A percentile compares a stretch with the other conserved stretches of the same genome.
Conservation (phyloP, 2,797 vertebrate species). For the Phrynocephalus forsythii region DNA sequence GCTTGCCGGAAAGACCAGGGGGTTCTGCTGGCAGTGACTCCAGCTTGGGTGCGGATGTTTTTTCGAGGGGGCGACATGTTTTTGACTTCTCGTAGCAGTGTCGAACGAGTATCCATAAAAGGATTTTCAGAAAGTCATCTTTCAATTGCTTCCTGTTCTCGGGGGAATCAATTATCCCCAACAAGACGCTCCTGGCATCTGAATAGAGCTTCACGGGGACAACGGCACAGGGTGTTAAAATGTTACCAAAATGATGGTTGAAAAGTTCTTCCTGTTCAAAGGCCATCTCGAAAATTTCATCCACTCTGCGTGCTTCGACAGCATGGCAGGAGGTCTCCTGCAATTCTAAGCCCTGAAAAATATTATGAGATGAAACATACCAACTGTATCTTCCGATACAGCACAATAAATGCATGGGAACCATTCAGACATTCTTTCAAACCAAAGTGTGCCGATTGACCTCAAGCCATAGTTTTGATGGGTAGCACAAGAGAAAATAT, state of each 20-base stretch:
- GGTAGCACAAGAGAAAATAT: background rate
- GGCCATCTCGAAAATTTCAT: constrained; percentile 93
- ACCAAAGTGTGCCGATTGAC: background rate
- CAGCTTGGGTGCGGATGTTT: constrained; percentile 43
- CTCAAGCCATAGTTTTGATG: background rate
- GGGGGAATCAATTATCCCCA: constrained; percentile 95
- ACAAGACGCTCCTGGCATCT: constrained; percentile 91
- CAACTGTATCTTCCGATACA: background rate
- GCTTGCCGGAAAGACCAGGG: constrained; percentile 55
- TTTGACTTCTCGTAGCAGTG: constrained; percentile 85
- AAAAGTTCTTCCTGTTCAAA: constrained; percentile 87
- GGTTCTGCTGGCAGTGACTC: constrained; percentile 38
- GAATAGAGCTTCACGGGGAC: constrained; percentile 91
- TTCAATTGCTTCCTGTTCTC: constrained; percentile 93
- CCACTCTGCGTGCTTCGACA: constrained; percentile 92
- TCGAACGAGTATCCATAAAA: constrained; percentile 93
- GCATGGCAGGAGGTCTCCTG: constrained; percentile 98
- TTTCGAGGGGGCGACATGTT: constrained; percentile 58
- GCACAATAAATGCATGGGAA: background rate
- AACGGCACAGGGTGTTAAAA: constrained; percentile 89
- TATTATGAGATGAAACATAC: background rate
- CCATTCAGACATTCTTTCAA: background rate
- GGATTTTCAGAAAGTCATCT: constrained; percentile 92
- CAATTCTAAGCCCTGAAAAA: constrained; percentile 90
- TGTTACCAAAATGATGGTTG: constrained; percentile 92